A percentile compares a stretch with the other conserved stretches of the same genome.
Conservation (phyloP, 2,113 vertebrate genomes). For the Solenodon paradoxus region DNA sequence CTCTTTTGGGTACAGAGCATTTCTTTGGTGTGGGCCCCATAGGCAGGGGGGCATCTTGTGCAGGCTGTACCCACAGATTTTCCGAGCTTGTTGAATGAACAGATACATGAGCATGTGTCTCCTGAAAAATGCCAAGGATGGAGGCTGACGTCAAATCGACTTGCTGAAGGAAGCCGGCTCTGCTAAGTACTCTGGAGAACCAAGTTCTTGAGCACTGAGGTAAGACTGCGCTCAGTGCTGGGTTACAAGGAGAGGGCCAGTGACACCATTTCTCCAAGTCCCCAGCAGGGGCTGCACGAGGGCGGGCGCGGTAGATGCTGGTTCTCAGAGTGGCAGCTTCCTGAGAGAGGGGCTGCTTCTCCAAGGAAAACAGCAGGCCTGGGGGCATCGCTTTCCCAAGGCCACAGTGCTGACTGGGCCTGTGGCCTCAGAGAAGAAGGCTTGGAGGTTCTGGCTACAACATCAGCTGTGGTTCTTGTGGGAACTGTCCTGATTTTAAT, state of each 20-base stretch:
- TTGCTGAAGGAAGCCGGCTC: background rate
- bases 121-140: background rate
- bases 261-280: background rate
- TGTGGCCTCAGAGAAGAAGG: background rate
- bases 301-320: too few relatives aligned
- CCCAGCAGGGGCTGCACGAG: conserved; percentile 21
- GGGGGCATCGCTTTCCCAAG: too few relatives aligned
- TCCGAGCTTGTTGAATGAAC: background rate
- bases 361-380: background rate
- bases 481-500: background rate
- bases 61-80: background rate
- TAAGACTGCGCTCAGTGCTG: background rate
- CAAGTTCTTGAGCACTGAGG: background rate
- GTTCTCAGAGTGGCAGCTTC: background rate
- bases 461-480: background rate
- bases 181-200: background rate
- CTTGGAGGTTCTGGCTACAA: background rate
- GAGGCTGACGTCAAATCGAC: background rate
- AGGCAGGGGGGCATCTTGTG: background rate
- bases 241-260: background rate
- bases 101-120: background rate
- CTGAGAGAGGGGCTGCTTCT: background rate
- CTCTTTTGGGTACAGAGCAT: background rate
- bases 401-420: background rate
- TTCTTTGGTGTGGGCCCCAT: background rate